phyloP scores from a whole-genome alignment of 1,140 invertebrate species.

The Tyrophagus putrescentiae region DNA sequence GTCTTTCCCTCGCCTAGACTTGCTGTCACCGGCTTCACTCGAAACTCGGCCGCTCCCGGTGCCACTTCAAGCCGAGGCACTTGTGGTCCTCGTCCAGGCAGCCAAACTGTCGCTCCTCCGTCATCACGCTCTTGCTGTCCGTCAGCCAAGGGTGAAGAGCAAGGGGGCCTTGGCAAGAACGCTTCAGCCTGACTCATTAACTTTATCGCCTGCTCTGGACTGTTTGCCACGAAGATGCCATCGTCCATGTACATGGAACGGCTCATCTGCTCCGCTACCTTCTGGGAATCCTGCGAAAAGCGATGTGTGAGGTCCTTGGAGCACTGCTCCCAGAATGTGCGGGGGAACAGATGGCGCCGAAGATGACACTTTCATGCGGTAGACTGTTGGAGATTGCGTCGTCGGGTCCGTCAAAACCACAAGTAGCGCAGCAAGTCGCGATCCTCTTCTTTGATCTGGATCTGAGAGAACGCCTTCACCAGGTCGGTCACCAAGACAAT shows the following conservation, averaged over 20 bases:
- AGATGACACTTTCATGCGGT: not conserved
- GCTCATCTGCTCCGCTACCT: not conserved
- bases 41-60: not conserved
- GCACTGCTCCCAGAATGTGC: not conserved
- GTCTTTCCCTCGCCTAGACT: too few species aligned
- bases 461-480: too few species aligned
- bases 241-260: not conserved
- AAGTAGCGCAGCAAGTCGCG: not conserved
- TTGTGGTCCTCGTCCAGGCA: not conserved
- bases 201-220: not conserved
- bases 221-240: not conserved
- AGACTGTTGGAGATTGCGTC: not conserved
- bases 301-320: not conserved
- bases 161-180: not conserved
- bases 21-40: too few species aligned
- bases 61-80: not conserved
- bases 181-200: not conserved
- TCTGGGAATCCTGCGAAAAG: not conserved
- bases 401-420: not conserved
- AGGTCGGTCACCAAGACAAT: not conserved
- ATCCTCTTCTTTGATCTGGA: not conserved
- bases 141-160: not conserved
- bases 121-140: not conserved
- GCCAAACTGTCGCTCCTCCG: not conserved
- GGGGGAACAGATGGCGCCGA: not conserved